These are phyloP conservation scores for Drosophila sordidula DNA, from an alignment of 2,888 invertebrate genomes.

Conservation along the genomic window DNA sequence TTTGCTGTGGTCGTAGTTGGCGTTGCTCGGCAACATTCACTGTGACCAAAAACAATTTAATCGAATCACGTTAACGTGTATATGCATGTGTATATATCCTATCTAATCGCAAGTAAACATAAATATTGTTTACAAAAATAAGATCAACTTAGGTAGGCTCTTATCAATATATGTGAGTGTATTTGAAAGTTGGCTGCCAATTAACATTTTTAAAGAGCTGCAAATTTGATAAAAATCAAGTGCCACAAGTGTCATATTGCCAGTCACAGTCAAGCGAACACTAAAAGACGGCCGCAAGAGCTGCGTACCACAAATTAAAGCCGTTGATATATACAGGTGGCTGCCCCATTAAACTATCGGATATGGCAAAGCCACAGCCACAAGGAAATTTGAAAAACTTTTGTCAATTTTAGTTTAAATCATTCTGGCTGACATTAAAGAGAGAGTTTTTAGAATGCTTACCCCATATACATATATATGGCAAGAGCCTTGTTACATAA, in stretches of 20 bases:
- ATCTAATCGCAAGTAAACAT: neutral
- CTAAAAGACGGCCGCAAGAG: constrained; percentile 23
- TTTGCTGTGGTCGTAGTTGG: constrained; percentile 61
- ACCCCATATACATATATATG: constrained; percentile 17
- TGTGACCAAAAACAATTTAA: constrained; percentile 60
- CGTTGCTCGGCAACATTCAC: constrained; percentile 71
- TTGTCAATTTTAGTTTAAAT: neutral
- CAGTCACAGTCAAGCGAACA: constrained; percentile 36
- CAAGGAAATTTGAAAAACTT: neutral
- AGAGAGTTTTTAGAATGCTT: constrained; percentile 31
- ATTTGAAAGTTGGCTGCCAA: constrained; percentile 64
- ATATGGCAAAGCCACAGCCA: constrained; percentile 8
- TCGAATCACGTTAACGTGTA: constrained; percentile 33
- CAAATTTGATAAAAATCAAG: constrained; percentile 56
- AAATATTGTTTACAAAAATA: neutral
- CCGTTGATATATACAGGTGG: constrained; percentile 44
- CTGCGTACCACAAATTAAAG: constrained; percentile 53
- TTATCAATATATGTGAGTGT: no score
- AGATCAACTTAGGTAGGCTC: no score
- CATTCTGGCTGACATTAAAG: no score
- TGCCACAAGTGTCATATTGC: constrained; percentile 63
- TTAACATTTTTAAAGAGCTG: constrained; percentile 60
- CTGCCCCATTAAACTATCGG: constrained; percentile 28
- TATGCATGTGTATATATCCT: neutral
- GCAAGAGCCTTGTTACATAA: constrained; percentile 67